Conservation (phyloP, 2,113 vertebrate genomes). For the Thalassarche chlororhynchos region DNA sequence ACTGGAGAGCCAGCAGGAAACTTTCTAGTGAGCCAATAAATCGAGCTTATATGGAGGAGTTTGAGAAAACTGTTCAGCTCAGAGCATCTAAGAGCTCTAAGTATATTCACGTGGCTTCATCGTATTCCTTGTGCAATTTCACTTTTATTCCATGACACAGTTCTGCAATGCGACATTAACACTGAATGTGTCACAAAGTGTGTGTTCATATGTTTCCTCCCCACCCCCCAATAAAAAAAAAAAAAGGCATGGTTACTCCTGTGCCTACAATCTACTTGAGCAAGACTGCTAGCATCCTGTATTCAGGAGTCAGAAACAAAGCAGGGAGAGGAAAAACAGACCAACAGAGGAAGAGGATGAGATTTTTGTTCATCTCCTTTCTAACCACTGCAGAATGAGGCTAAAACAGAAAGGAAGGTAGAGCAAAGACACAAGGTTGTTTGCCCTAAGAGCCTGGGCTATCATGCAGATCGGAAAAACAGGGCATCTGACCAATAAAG, state of each 20-base stretch:
- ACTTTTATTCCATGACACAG: background rate
- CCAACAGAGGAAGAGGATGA: background rate
- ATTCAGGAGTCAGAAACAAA: background rate
- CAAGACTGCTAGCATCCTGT: background rate
- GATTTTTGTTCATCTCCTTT: background rate
- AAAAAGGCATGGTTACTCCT: background rate
- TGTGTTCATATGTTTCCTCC: background rate
- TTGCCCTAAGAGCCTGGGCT: background rate
- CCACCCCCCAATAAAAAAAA: background rate
- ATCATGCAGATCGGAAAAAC: background rate
- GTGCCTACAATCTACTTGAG: background rate
- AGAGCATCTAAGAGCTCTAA: background rate
- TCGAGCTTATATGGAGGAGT: background rate
- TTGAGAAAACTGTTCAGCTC: background rate
- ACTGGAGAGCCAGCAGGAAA: background rate
- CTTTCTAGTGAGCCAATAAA: background rate
- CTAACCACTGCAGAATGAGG: background rate
- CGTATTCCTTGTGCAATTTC: background rate
- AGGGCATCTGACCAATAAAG: background rate
- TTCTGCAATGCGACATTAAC: background rate
- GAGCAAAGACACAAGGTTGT: background rate
- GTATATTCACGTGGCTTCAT: background rate
- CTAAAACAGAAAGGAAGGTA: background rate
- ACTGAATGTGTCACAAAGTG: background rate
- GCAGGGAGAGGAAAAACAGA: background rate